These are phyloP conservation scores for Archips xylosteana DNA, from an alignment of 2,888 invertebrate species.

Conservation along the genomic window DNA sequence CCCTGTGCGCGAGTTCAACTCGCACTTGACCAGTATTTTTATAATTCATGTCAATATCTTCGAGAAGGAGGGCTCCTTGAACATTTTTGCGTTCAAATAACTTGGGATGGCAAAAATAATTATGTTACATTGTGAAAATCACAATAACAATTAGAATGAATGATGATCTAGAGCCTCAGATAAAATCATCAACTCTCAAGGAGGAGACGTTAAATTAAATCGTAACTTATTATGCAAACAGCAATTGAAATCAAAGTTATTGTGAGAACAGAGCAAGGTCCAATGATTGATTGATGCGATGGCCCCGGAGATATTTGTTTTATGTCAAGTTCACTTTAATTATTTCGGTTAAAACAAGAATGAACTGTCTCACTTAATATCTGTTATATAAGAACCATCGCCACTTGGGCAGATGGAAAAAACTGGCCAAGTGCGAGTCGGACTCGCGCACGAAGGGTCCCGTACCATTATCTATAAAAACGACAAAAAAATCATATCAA, in stretches of 20 bases:
- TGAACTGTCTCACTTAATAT: constrained; percentile 48
- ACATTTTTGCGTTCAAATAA: too few species aligned
- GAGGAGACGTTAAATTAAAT: constrained; percentile 49
- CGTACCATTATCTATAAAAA: too few species aligned
- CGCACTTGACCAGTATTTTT: too few species aligned
- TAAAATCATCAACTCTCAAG: constrained; percentile 27
- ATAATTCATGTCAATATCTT: too few species aligned
- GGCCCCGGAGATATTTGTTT: constrained; percentile 72
- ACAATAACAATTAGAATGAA: not conserved
- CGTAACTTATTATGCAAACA: constrained; percentile 53
- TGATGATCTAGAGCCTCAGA: constrained; percentile 16
- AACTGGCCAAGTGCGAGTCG: not conserved
- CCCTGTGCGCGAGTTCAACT: too few species aligned
- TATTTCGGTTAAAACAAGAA: constrained; percentile 53
- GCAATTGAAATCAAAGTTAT: constrained; percentile 48
- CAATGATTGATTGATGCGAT: constrained; percentile 70
- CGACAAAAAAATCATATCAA: too few species aligned
- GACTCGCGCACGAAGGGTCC: too few species aligned
- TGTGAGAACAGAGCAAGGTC: constrained; percentile 60
- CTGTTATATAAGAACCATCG: constrained; percentile 42
- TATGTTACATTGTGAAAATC: not conserved
- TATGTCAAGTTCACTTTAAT: constrained; percentile 72
- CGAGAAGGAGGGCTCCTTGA: too few species aligned
- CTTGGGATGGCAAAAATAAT: not conserved
- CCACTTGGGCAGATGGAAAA: constrained; percentile 9